Evolutionary conservation across 2,113 vertebrate genomes (phyloP).

Genomic region (Motacilla alba): DNA sequence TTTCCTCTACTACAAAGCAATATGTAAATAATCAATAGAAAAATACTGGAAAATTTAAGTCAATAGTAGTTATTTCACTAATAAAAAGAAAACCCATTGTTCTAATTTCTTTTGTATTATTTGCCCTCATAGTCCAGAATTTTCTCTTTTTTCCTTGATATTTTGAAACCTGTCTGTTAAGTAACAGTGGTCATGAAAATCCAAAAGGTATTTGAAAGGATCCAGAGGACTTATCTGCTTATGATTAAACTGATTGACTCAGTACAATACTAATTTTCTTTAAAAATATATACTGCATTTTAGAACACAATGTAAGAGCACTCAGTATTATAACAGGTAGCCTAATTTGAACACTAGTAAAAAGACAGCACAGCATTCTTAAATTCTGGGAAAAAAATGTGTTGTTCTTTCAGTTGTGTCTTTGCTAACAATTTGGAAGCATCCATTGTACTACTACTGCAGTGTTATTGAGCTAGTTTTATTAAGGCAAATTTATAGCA

Average conservation of each 20-base stretch:
- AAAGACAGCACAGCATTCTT: conserved; percentile 21
- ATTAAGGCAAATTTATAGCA: conserved; percentile 85
- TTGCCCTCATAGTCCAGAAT: neutral
- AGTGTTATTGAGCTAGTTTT: conserved; percentile 79
- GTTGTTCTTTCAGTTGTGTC: conserved; percentile 63
- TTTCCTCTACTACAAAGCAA: neutral
- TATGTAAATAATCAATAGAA: conserved; percentile 10
- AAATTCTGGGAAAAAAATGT: conserved; percentile 39
- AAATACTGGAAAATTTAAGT: neutral
- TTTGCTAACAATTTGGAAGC: conserved; percentile 74
- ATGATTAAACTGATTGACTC: neutral
- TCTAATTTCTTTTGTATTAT: neutral
- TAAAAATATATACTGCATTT: neutral
- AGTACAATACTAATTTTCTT: neutral
- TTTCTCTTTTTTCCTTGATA: neutral
- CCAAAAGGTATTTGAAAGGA: neutral
- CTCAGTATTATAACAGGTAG: neutral
- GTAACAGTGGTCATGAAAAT: neutral
- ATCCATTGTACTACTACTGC: conserved; percentile 74
- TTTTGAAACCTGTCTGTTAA: neutral
- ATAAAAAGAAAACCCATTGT: neutral
- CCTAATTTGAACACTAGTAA: neutral
- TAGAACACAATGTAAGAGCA: neutral
- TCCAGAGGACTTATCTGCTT: neutral
- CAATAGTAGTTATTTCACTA: neutral